Evolutionary conservation across 2,888 invertebrate species (phyloP).

Genomic region (Acanthopleura granulata): DNA sequence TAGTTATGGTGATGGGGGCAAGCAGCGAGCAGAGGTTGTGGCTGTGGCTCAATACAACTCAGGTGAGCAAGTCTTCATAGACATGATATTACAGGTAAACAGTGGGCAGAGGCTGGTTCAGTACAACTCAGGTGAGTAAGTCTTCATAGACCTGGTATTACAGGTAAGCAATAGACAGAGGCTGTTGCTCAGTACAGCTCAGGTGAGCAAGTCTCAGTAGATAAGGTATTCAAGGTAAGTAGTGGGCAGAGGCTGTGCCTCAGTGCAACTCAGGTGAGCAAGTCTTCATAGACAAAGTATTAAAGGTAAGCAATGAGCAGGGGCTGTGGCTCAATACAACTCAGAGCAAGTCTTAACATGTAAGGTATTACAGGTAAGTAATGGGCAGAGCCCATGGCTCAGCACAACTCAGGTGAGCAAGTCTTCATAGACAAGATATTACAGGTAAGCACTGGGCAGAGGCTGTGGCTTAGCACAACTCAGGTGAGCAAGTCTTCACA

Average conservation of each 20-base stretch:
- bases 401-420: slow-evolving; percentile 60
- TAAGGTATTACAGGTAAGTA: slow-evolving; percentile 44
- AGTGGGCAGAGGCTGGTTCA: slow-evolving; percentile 55
- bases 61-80: slow-evolving; percentile 46
- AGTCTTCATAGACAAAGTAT: too few species aligned
- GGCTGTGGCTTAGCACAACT: slow-evolving; percentile 55
- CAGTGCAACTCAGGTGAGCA: slow-evolving; percentile 60
- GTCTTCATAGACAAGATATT: too few species aligned
- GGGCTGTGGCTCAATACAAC: slow-evolving; percentile 21
- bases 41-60: slow-evolving; percentile 49
- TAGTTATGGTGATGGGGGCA: slow-evolving; percentile 34
- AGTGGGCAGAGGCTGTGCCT: slow-evolving; percentile 30
- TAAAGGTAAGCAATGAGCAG: slow-evolving; percentile 60
- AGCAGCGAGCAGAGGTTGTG: slow-evolving; percentile 52
- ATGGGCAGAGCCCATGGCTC: slow-evolving; percentile 56
- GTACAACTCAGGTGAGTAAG: slow-evolving; percentile 60
- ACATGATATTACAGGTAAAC: slow-evolving; percentile 39
- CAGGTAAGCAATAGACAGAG: slow-evolving; percentile 60
- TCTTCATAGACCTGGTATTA: neutral
- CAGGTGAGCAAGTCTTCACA: slow-evolving; percentile 47
- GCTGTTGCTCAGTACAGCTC: slow-evolving; percentile 57
- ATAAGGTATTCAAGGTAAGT: too few species aligned
- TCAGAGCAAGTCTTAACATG: too few species aligned
- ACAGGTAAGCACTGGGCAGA: slow-evolving; percentile 61
- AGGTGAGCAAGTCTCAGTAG: slow-evolving; percentile 37